Evolutionary conservation across 1,140 invertebrate species (phyloP), one percentile per base, ranked within the genome.

Genomic region (Trissolcus basalis): DNA sequence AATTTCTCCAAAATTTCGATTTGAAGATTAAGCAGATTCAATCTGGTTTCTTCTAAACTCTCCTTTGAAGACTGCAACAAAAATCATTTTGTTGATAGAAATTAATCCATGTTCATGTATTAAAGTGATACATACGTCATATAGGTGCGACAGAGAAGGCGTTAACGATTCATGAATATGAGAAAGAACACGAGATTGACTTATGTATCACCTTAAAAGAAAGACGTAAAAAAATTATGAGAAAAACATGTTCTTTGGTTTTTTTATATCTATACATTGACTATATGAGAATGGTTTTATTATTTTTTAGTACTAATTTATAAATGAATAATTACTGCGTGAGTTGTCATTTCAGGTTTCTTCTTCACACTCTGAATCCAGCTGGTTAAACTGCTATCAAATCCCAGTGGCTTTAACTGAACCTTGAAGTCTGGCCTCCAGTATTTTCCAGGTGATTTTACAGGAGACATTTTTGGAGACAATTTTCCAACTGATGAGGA

Each of bases 1-100:
- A 83, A 83, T 59, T 85, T 86, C 14, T 86, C 83, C 4, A 82
- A 55, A 35, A 86, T 71, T 59, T 87, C 79, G 7, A 80, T 78
- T 60, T 85, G 79, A 1, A 87, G 60, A 60, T 80, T 72, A n/a
- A 81, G 79, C 0, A 88, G 56, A 41, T 69, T 19, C 10, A 70
- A 35, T 12, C 50, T 76, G 33, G 81, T 76, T 5, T 78, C 45
- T 47, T 77, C 39, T 12, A 88, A 60, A 15, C 83, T 67, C 15
- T 80, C 53, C 43, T 80, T 81, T 11, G 67, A 73, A 11, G n/a
- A 16, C 86, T 87, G 48, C 35, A 77, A 11, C n/a, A 39, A n/a
- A 39, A 13, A 13, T 13, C 3, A 44, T 44, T 44, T 44, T 13
- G 4, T 27, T 27, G 19, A 27, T 27, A 27, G 6, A 27, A 27